Percentiles rank a stretch among this genome's conserved stretches.
These are phyloP conservation scores for Hydropotes inermis DNA, from an alignment of 2,113 vertebrate species.

Conservation along the genomic window DNA sequence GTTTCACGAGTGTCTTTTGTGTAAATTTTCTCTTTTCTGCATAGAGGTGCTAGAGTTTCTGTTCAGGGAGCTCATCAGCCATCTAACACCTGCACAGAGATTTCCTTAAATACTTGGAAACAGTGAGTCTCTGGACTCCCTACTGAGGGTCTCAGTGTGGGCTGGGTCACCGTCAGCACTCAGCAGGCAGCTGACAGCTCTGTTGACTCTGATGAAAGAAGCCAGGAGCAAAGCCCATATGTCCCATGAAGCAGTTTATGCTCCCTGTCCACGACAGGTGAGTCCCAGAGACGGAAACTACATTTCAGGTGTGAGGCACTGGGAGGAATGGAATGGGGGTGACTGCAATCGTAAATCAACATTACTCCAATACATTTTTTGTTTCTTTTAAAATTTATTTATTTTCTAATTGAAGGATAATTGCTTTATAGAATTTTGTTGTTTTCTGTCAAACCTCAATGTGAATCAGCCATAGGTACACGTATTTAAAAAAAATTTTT, in stretches of 20 bases:
- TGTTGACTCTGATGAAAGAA: neutral
- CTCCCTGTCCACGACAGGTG: rapidly evolving
- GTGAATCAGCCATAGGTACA: neutral
- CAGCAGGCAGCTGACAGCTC: neutral
- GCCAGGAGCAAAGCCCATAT: no score
- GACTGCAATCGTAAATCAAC: neutral
- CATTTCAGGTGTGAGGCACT: no score
- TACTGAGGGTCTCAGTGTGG: neutral
- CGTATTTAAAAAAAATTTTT: no score
- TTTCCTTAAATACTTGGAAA: neutral
- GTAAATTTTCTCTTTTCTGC: neutral
- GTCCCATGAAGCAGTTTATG: rapidly evolving
- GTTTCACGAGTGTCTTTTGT: neutral
- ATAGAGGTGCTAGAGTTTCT: no score
- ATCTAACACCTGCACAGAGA: neutral
- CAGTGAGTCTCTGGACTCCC: neutral
- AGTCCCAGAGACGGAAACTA: neutral
- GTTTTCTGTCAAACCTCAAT: neutral
- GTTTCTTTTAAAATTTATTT: neutral
- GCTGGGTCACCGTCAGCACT: no score
- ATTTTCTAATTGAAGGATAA: neutral
- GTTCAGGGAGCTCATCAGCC: rapidly evolving
- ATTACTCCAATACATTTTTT: neutral
- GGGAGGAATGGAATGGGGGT: neutral
- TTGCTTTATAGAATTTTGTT: neutral